Evolutionary conservation across 1,140 invertebrate species (phyloP).

Genomic region (Drosophila pseudoobscura): DNA sequence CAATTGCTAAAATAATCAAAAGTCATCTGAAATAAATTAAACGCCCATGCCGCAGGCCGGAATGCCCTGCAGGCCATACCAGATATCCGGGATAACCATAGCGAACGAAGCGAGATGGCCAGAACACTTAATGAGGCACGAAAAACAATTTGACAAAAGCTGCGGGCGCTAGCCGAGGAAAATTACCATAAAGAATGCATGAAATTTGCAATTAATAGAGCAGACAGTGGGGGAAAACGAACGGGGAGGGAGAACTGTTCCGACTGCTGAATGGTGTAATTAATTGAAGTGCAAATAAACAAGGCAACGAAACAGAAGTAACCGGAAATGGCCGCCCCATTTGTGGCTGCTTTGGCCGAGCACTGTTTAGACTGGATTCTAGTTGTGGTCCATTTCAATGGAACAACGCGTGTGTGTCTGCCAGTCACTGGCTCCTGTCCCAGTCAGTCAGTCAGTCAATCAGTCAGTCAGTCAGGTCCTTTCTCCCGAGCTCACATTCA

Average conservation of each 20-base stretch:
- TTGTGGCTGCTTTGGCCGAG: not conserved
- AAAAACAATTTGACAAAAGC: constrained; percentile 70
- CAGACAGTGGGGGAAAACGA: constrained; percentile 10
- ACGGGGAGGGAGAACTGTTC: not conserved
- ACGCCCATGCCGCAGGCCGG: constrained; percentile 18
- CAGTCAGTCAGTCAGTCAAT: constrained; percentile 16
- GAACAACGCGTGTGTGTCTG: constrained; percentile 11
- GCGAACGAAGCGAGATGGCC: not conserved
- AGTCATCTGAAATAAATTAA: constrained; percentile 58
- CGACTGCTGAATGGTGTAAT: constrained; percentile 23
- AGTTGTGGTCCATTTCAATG: not conserved
- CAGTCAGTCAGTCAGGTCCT: constrained; percentile 46
- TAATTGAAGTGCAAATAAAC: constrained; percentile 61
- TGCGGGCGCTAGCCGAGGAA: constrained; percentile 38
- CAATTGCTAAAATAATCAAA: constrained; percentile 62
- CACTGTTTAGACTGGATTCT: not conserved
- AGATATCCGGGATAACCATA: constrained; percentile 19
- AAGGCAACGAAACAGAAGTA: constrained; percentile 23
- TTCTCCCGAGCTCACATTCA: constrained; percentile 8
- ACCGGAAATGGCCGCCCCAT: constrained; percentile 10
- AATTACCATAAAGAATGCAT: constrained; percentile 74
- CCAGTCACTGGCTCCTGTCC: constrained; percentile 3
- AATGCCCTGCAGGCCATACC: no score
- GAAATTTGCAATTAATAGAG: constrained; percentile 58
- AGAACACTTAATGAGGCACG: constrained; percentile 57